Percentiles rank a stretch among this genome's conserved stretches.
These are phyloP conservation scores for Himalopsyche phryganea DNA, from an alignment of 1,140 invertebrate species.

Conservation along the genomic window DNA sequence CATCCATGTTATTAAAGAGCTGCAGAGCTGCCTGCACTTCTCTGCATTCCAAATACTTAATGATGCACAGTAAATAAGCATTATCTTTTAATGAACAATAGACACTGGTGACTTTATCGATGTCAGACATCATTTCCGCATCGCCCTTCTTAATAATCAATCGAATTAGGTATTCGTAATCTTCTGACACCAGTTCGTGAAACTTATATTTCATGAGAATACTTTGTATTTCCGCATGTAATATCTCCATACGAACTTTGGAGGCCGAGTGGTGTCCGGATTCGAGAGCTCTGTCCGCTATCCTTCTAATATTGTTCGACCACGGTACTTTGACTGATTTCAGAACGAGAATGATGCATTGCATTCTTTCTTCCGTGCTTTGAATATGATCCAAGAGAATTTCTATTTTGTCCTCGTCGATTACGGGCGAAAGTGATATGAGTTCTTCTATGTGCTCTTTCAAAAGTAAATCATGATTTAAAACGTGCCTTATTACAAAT, in stretches of 20 bases:
- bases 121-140: conserved; percentile 27
- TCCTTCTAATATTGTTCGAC: conserved; percentile 18
- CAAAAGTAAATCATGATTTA: conserved; percentile 27
- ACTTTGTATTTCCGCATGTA: conserved; percentile 21
- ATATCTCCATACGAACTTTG: conserved; percentile 20
- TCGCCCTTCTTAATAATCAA: conserved; percentile 22
- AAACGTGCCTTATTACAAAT: conserved; percentile 18
- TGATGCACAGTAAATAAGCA: conserved; percentile 27
- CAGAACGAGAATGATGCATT: conserved; percentile 23
- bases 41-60: conserved; percentile 16
- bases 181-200: conserved; percentile 20
- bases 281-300: conserved; percentile 9
- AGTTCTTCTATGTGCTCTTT: conserved; percentile 32
- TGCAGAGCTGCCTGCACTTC: conserved; percentile 22
- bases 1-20: conserved; percentile 17
- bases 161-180: conserved; percentile 25
- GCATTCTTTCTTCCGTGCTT: conserved; percentile 21
- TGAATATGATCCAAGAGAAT: conserved; percentile 29
- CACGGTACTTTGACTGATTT: conserved; percentile 28
- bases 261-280: conserved; percentile 7
- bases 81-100: conserved; percentile 24
- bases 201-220: conserved; percentile 33
- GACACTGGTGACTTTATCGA: conserved; percentile 28
- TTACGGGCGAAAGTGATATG: conserved; percentile 13
- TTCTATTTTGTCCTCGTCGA: conserved; percentile 30